Conservation (phyloP, 1,140 invertebrate species). For the Drosophila kepulauana region DNA sequence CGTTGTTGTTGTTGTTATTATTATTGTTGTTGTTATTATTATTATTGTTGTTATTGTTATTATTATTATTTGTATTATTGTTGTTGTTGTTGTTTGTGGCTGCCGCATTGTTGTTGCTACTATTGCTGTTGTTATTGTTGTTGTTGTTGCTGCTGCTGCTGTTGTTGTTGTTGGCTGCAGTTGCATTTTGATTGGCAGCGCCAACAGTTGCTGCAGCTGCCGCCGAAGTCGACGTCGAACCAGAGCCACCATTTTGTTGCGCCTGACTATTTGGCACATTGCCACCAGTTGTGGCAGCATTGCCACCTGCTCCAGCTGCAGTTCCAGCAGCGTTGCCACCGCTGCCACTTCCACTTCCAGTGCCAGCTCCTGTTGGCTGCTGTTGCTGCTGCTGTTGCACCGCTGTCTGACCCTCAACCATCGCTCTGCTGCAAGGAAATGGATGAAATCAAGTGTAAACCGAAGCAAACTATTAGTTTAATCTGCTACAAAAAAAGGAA, state of each 20-base stretch:
- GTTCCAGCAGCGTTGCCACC: constrained; percentile 3
- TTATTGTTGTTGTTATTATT: constrained; percentile 54
- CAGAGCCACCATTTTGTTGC: constrained; percentile 72
- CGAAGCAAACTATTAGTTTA: background rate
- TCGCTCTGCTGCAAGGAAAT: constrained; percentile 28
- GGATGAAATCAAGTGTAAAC: background rate
- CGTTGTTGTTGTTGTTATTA: constrained; percentile 74
- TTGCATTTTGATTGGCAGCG: constrained; percentile 10
- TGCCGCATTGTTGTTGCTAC: constrained; percentile 6
- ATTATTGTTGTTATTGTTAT: constrained; percentile 87
- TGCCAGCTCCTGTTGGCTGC: constrained; percentile 27
- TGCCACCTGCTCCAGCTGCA: constrained; percentile 12
- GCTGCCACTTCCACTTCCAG: constrained; percentile 18
- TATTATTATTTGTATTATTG: constrained; percentile 87
- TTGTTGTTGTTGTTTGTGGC: constrained; percentile 21
- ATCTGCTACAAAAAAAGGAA: background rate
- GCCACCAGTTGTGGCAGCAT: constrained; percentile 28
- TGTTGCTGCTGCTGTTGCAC: constrained; percentile 65
- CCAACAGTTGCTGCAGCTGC: constrained; percentile 36
- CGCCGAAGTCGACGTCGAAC: constrained; percentile 21
- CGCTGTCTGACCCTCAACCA: constrained; percentile 76
- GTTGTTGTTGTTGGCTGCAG: constrained; percentile 1
- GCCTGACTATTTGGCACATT: constrained; percentile 63
- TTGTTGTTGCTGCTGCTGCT: constrained; percentile 9
- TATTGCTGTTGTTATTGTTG: constrained; percentile 2